Conservation (phyloP, 2,113 vertebrate species). For the Micronisus gabar region DNA sequence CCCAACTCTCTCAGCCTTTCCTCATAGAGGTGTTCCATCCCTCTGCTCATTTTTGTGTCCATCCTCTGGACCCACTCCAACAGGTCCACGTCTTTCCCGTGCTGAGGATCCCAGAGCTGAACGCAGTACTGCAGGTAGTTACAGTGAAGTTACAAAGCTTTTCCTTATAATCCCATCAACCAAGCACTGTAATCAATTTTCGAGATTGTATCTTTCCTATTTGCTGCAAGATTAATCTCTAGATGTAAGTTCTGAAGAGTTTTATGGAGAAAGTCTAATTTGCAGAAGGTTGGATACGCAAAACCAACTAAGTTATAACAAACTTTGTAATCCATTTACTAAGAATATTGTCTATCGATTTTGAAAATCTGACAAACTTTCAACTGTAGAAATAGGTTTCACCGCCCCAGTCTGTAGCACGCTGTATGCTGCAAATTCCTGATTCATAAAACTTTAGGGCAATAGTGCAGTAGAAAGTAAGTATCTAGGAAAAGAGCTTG, state of each 20-base stretch:
- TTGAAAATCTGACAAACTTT: neutral
- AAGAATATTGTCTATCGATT: neutral
- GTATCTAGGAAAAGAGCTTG: neutral
- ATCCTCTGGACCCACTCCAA: neutral
- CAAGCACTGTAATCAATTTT: neutral
- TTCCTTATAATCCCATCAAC: neutral
- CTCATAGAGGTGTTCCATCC: neutral
- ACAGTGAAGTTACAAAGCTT: neutral
- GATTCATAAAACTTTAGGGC: neutral
- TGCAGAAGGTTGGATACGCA: neutral
- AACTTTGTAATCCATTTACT: neutral
- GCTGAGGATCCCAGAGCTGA: neutral
- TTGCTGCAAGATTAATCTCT: neutral
- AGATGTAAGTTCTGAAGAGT: neutral
- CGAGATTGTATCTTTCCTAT: neutral
- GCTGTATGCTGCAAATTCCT: neutral
- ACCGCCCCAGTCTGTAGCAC: neutral
- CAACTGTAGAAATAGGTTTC: rapidly evolving
- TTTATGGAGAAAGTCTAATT: neutral
- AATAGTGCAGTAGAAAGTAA: neutral
- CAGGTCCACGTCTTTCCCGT: neutral
- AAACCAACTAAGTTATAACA: neutral
- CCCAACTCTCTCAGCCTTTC: neutral
- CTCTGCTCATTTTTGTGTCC: neutral
- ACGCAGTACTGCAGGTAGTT: neutral